Conservation (phyloP, 2,888 invertebrate species). For the Acanthococcus lagerstroemiae region DNA sequence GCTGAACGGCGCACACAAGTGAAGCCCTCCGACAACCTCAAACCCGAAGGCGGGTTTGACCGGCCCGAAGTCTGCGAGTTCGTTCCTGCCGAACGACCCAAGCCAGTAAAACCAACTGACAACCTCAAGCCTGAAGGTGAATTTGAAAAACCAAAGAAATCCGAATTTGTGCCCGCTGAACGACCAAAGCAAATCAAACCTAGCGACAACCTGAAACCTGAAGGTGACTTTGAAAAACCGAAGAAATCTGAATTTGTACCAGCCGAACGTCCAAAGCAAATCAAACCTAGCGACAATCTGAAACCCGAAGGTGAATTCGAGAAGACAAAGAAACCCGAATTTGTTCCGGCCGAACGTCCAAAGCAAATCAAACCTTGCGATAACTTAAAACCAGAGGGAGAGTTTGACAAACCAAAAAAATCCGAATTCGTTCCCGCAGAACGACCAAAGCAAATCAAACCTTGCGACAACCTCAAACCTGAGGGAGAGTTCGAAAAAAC, state of each 20-base stretch:
- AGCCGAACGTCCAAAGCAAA: conserved; percentile 40
- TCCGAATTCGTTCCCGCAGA: conserved; percentile 41
- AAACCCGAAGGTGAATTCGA: conserved; percentile 44
- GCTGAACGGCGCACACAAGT: conserved; percentile 39
- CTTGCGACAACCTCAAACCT: conserved; percentile 45
- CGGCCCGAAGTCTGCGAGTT: conserved; percentile 44
- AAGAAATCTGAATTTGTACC: conserved; percentile 1
- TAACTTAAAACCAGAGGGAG: conserved; percentile 50
- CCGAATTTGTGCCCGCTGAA: conserved; percentile 39
- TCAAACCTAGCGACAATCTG: conserved; percentile 53
- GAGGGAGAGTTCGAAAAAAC: conserved; percentile 42
- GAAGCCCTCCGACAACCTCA: conserved; percentile 45
- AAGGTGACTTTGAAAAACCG: conserved; percentile 48
- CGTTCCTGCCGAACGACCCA: conserved; percentile 46
- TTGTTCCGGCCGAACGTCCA: conserved; percentile 42
- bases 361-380: conserved; percentile 38
- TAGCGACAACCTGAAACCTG: conserved; percentile 40
- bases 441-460: conserved; percentile 38
- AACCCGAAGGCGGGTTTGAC: conserved; percentile 50
- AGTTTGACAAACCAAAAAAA: conserved; percentile 42
- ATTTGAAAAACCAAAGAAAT: conserved; percentile 44
- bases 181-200: conserved; percentile 39
- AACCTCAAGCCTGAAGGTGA: conserved; percentile 44
- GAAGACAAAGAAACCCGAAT: conserved; percentile 36
- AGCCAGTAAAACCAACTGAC: conserved; percentile 41